Percentiles rank a stretch among this genome's conserved stretches.
phyloP scores from a whole-genome alignment of 2,888 invertebrate genomes.

The Crematogaster levior region DNA sequence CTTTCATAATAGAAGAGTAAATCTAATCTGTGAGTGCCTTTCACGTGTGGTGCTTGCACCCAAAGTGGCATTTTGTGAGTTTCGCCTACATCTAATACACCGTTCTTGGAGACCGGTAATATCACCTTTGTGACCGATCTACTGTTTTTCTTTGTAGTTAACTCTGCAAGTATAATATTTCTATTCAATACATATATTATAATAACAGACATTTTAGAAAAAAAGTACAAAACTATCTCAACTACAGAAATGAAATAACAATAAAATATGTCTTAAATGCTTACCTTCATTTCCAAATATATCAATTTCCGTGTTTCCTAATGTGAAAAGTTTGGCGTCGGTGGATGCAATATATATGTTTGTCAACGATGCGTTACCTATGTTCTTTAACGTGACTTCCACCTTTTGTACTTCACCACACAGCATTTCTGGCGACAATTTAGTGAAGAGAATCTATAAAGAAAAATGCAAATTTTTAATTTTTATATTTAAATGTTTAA shows the following conservation, averaged over 20 bases:
- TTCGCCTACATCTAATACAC: constrained; percentile 87
- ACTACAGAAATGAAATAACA: neutral
- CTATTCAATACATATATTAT: neutral
- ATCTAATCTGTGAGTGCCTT: constrained; percentile 89
- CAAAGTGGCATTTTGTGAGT: constrained; percentile 88
- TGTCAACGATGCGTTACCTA: constrained; percentile 89
- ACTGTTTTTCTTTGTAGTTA: constrained; percentile 82
- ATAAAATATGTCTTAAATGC: constrained; percentile 1
- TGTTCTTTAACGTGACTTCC: constrained; percentile 90
- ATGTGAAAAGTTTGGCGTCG: constrained; percentile 89
- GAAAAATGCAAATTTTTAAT: constrained; percentile 22
- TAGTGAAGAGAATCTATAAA: constrained; percentile 90
- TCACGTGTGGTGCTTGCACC: constrained; percentile 90
- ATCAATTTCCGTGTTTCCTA: constrained; percentile 82
- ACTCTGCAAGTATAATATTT: constrained; percentile 73
- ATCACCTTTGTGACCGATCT: constrained; percentile 85
- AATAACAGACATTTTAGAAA: neutral
- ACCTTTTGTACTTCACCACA: constrained; percentile 91
- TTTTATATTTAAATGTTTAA: neutral
- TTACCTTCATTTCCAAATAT: constrained; percentile 56
- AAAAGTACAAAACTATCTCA: neutral
- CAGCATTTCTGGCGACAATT: constrained; percentile 89
- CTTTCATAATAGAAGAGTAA: constrained; percentile 92
- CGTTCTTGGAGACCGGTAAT: constrained; percentile 80
- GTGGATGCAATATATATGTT: constrained; percentile 90